Evolutionary conservation across 2,113 vertebrate species (phyloP), one percentile per base, ranked within the genome.

Genomic region (Erythrocercus mccallii): DNA sequence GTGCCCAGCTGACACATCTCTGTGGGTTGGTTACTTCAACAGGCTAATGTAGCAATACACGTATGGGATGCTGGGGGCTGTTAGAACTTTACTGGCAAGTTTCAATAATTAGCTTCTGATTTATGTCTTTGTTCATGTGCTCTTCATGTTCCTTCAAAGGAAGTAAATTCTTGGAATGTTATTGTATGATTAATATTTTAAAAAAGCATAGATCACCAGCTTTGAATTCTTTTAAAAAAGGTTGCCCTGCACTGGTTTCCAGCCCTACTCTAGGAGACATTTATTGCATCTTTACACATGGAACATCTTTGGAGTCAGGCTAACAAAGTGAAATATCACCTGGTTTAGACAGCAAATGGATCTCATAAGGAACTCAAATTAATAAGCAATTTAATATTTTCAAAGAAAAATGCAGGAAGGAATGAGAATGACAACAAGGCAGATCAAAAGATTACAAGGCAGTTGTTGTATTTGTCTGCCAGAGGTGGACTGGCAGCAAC

Each of bases 361-460:
- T 47, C 33, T 95, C 84, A 91, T 72, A 81, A 90, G 33, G 61
- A 93, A 45, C 90, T 90, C 22, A 62, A 95, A 95, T 94, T 96
- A 94, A 87, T 89, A 91, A 87, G 35, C 3, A 6, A 54, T 91
- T 81, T 62, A 94, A 81, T 94, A 71, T 56, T 54, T 37, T 88
- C 17, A 25, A 68, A 78, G 51, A 48, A 84, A 84, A 86, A 76
- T 42, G 33, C 20, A 78, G 60, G 64, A 62, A 78, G 21, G 33
- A 70, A 58, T 38, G 19, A 44, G 27, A 71, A 79, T 42, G 33
- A 65, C 70, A 30, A 28, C 30, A 50, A 18, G 45, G n/a, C 74
- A 81, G 54, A 94, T 83, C 7, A 78, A 60, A 81, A 71, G 38
- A 40, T 60, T 54, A 12, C 21, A 54, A 78, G 19, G 30, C 38